A percentile compares a stretch with the other conserved stretches of the same genome.
These are phyloP conservation scores for Pseudorhombus dupliciocellatus DNA, from an alignment of 2,113 vertebrate species.

Conservation along the genomic window DNA sequence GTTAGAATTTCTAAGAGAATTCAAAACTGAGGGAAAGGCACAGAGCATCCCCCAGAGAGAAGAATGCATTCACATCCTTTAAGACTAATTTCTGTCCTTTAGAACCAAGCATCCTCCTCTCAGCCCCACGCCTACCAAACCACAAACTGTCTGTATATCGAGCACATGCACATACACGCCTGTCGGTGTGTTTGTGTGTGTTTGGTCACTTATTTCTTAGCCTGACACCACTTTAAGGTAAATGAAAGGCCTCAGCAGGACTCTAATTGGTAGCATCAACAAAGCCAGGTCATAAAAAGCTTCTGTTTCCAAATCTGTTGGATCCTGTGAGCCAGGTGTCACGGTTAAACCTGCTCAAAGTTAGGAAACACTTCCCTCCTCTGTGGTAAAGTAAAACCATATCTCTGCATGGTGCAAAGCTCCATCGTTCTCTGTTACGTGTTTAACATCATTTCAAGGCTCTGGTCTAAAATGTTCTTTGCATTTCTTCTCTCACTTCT, in stretches of 20 bases:
- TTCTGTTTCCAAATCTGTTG: conserved; percentile 28
- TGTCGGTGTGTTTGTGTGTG: conserved; percentile 1
- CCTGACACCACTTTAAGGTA: conserved; percentile 26
- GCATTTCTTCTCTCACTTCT: conserved; percentile 8
- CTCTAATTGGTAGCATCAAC: conserved; percentile 45
- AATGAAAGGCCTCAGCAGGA: conserved; percentile 41
- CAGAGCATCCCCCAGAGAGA: conserved; percentile 8
- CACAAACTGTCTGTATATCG: neutral
- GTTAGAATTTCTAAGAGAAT: conserved; percentile 11
- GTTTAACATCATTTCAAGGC: neutral
- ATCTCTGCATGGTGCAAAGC: neutral
- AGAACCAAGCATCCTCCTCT: conserved; percentile 2
- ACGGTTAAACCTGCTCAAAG: conserved; percentile 2
- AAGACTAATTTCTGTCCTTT: conserved; percentile 22
- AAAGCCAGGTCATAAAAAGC: conserved; percentile 46
- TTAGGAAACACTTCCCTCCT: conserved; percentile 38
- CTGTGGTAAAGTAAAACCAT: neutral
- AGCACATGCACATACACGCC: neutral
- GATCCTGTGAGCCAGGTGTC: conserved; percentile 23
- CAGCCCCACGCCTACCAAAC: conserved; percentile 1
- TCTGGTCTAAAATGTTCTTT: conserved; percentile 10
- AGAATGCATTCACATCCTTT: conserved; percentile 18
- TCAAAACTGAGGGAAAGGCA: conserved; percentile 22
- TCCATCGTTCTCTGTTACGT: neutral
- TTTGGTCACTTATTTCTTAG: conserved; percentile 43